Conservation (phyloP, 2,888 invertebrate species). For the Eupelmus urozonus region DNA sequence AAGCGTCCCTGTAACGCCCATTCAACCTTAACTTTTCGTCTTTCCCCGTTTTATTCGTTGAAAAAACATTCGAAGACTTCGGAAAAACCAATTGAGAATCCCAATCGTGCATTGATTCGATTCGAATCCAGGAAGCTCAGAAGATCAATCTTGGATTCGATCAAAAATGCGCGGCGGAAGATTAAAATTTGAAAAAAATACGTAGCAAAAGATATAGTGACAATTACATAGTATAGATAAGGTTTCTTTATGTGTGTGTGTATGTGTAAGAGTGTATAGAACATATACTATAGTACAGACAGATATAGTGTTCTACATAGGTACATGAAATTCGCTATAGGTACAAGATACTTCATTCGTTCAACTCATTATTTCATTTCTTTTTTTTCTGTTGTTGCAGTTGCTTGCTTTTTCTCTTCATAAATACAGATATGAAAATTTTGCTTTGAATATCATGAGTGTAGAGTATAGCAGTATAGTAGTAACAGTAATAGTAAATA, state of each 20-base stretch:
- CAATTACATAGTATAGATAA: conserved; percentile 53
- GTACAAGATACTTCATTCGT: conserved; percentile 61
- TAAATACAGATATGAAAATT: conserved; percentile 54
- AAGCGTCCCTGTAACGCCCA: conserved; percentile 19
- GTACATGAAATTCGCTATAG: conserved; percentile 69
- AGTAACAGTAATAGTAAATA: conserved; percentile 59
- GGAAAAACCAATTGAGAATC: conserved; percentile 28
- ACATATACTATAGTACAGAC: conserved; percentile 65
- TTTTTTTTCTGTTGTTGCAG: neutral
- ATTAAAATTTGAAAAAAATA: conserved; percentile 38
- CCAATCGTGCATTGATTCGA: conserved; percentile 8
- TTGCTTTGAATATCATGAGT: conserved; percentile 46
- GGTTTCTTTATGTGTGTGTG: conserved; percentile 34
- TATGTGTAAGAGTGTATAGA: conserved; percentile 63
- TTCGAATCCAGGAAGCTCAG: neutral
- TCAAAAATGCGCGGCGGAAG: conserved; percentile 5
- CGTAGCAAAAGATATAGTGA: conserved; percentile 50
- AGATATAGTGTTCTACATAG: conserved; percentile 69
- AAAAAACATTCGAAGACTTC: conserved; percentile 48
- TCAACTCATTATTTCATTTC: conserved; percentile 1
- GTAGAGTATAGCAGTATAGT: conserved; percentile 52
- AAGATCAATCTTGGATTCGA: neutral
- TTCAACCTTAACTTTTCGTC: conserved; percentile 22
- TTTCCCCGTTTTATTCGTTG: conserved; percentile 34
- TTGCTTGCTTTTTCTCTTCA: conserved; percentile 15